These are phyloP conservation scores for Zootermopsis nevadensis DNA, from an alignment of 2,888 invertebrate genomes.

Conservation along the genomic window DNA sequence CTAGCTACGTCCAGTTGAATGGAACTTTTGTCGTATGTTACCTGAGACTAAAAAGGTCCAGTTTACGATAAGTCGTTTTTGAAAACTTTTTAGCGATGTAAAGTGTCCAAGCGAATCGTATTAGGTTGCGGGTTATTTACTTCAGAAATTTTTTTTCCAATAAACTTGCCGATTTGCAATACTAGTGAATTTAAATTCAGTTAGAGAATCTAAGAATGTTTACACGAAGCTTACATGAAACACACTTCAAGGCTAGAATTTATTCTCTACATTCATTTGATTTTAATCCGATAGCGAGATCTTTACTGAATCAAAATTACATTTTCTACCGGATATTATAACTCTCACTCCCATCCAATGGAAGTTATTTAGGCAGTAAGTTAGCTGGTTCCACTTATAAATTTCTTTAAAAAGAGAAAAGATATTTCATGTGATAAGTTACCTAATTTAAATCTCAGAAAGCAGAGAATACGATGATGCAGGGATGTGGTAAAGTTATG, in stretches of 20 bases:
- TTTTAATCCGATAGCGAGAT: constrained; percentile 24
- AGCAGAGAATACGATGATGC: no score
- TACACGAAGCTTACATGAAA: background rate
- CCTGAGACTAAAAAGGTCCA: no score
- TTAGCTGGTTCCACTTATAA: constrained; percentile 9
- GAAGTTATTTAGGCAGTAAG: background rate
- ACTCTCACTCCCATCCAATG: background rate
- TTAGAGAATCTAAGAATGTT: background rate
- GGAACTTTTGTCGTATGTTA: no score
- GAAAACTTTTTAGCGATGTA: no score
- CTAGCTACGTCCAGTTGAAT: no score
- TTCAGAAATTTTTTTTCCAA: no score
- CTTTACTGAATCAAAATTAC: constrained; percentile 5
- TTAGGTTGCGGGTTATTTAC: no score
- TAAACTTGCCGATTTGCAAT: no score
- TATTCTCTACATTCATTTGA: background rate
- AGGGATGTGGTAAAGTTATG: no score
- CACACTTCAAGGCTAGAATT: background rate
- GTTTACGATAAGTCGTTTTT: no score
- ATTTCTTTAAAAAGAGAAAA: background rate
- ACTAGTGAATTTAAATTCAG: background rate
- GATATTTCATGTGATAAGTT: background rate
- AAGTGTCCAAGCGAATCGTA: no score
- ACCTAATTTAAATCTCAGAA: background rate
- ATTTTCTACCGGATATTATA: constrained; percentile 29